Evolutionary conservation across 2,888 invertebrate genomes (phyloP), one percentile per base, ranked within the genome.

Genomic region (Tromatobia lineatoria): DNA sequence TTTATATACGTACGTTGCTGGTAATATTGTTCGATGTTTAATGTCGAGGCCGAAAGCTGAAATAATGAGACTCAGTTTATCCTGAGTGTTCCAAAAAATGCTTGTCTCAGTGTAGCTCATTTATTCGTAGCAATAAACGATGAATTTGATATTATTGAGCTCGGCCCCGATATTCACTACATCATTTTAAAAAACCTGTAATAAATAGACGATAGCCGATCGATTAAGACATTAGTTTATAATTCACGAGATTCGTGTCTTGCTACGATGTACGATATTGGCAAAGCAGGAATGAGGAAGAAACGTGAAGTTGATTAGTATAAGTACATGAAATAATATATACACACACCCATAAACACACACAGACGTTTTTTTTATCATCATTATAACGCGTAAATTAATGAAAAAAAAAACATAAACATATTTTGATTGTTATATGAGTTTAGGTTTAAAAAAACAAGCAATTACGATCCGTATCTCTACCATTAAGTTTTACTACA

Each of bases 401-500:
- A n/a, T n/a, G n/a, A 61, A 38, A 57, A 54, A 38, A 29, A 45
- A 57, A 23, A 57, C 15, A 50, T 29, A 45, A 59, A 77, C 45
- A 69, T 78, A 75, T 84, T 80, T 84, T 84, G 66, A 74, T 81
- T 78, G 81, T 81, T 84, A 71, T 71, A 81, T 84, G 81, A 84
- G 38, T 84, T 84, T 78, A 70, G 74, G 69, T 75, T 78, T 18
- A 64, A 20, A 42, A 38, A 38, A 64, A 78, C 74, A 84, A 84
- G 81, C 74, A 64, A 84, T 78, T 84, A 82, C 84, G 82, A 89
- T 86, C 76, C 89, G 87, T 90, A 90, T 90, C 88, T 91, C 89
- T 91, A 91, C 88, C 88, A 90, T 90, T 92, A 92, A 92, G 92
- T 92, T 91, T 90, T 90, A 89, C 81, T 87, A 88, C 74, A 90